Base-by-base conservation (phyloP, 2,888 invertebrate genomes). In the Crepidodera aurea region DNA sequence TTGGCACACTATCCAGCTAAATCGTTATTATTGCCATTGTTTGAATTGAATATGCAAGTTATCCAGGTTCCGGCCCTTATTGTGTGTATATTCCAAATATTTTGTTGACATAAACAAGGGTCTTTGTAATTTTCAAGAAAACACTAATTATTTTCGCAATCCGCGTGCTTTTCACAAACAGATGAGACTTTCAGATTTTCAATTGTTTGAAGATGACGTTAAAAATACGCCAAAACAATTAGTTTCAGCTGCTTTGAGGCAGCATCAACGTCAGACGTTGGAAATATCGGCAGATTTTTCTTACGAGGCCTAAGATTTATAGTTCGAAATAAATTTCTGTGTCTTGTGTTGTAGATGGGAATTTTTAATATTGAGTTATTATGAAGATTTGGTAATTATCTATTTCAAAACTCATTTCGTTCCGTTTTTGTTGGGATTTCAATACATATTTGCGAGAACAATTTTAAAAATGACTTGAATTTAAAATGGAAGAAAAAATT, bases 111-210 rank as follows among this genome's bases (percentile, higher is more conserved):
- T 57, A 42, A 63, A 63, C 59, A 51, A 59, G 59, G 42, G 63
- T 55, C 55, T 61, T 61, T 56, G 44, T 55, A 51, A 50, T 63
- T 63, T 50, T 44, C 59, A 63, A 39, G 59, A 55, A 58, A 63
- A 55, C 44, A 59, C 42, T 54, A 59, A 63, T 59, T 59, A 54
- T 59, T 62, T 46, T 50, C 54, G 19, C 15, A 53, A 46, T 46
- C 53, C 22, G 39, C 32, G 19, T 32, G 25, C 32, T 59, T 59
- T 59, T 55, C 63, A 59, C 25, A 19, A 59, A 55, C 63, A 63
- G 63, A 59, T 55, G 59, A 37, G 46, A 37, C 51, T 25, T 27
- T 53, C 16, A n/a, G 27, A 32, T 7, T 46, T 46, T 46, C 46
- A 27, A 12, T 48, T 27, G 13, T 48, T 48, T 25, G 15, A 48